A percentile compares a stretch with the other conserved stretches of the same genome.
phyloP scores from a whole-genome alignment of 2,113 vertebrate genomes.

The Talpa occidentalis region DNA sequence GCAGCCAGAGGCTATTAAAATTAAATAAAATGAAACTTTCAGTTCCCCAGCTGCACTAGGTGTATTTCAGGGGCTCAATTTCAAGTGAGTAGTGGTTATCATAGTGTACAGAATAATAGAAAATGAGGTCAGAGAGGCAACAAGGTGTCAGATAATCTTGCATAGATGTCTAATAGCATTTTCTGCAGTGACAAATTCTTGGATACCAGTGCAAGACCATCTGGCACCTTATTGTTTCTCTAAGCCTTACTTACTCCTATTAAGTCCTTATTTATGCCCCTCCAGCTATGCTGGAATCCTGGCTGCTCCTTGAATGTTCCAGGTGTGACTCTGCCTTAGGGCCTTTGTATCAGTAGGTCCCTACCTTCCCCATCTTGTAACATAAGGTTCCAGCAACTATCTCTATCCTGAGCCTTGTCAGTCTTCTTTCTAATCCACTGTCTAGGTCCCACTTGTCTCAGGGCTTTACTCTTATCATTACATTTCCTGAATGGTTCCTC shows the following conservation, averaged over 20 bases:
- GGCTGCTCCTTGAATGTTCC: background rate
- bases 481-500: background rate
- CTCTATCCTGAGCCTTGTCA: background rate
- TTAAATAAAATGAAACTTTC: background rate
- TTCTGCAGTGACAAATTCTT: background rate
- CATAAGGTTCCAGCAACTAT: background rate
- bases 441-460: background rate
- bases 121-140: background rate
- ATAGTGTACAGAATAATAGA: background rate
- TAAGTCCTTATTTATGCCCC: background rate
- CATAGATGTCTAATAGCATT: background rate
- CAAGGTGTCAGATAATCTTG: too few species aligned
- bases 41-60: background rate
- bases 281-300: background rate
- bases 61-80: background rate
- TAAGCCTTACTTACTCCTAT: background rate
- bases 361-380: background rate
- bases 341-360: background rate
- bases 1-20: background rate
- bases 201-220: background rate
- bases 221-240: background rate
- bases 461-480: background rate
- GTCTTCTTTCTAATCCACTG: background rate
- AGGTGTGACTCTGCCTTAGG: background rate
- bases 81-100: background rate